phyloP scores from a whole-genome alignment of 1,140 invertebrate genomes.

The Acromyrmex echinatior region DNA sequence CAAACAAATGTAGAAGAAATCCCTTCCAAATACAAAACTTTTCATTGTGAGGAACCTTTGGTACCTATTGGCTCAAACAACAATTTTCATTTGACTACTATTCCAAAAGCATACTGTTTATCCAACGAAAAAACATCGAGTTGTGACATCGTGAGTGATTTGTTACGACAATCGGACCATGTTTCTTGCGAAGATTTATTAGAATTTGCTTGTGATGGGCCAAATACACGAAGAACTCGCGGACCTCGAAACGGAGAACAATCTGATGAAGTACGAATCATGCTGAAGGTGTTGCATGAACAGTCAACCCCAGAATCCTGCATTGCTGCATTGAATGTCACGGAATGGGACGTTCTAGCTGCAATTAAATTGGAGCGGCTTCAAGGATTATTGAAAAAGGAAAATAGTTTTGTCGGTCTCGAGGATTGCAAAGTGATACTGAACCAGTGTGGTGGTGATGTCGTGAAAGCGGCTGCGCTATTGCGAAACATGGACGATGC shows the following conservation, averaged over 20 bases:
- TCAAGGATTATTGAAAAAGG: constrained; percentile 88
- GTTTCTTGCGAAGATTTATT: constrained; percentile 97
- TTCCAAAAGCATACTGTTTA: constrained; percentile 12
- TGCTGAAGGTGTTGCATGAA: constrained; percentile 95
- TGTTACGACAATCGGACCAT: constrained; percentile 89
- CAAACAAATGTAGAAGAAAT: constrained; percentile 59
- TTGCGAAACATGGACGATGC: constrained; percentile 83
- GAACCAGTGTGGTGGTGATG: constrained; percentile 83
- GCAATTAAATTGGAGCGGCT: constrained; percentile 95
- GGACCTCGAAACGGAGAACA: constrained; percentile 93
- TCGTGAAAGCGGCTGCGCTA: constrained; percentile 83
- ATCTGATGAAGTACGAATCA: constrained; percentile 96
- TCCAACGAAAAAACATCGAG: constrained; percentile 55
- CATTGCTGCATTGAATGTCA: constrained; percentile 92
- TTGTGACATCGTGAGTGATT: constrained; percentile 69
- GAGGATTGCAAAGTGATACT: constrained; percentile 85
- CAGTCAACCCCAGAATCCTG: constrained; percentile 93
- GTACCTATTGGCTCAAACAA: constrained; percentile 35
- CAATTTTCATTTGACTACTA: constrained; percentile 28
- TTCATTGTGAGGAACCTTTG: constrained; percentile 52
- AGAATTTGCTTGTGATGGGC: constrained; percentile 95
- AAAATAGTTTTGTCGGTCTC: constrained; percentile 82
- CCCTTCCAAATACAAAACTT: constrained; percentile 12
- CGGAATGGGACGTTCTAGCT: constrained; percentile 95
- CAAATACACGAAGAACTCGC: constrained; percentile 88